Evolutionary conservation across 2,113 vertebrate genomes (phyloP), one percentile per base, ranked within the genome.

Genomic region (Scytalopus superciliaris): DNA sequence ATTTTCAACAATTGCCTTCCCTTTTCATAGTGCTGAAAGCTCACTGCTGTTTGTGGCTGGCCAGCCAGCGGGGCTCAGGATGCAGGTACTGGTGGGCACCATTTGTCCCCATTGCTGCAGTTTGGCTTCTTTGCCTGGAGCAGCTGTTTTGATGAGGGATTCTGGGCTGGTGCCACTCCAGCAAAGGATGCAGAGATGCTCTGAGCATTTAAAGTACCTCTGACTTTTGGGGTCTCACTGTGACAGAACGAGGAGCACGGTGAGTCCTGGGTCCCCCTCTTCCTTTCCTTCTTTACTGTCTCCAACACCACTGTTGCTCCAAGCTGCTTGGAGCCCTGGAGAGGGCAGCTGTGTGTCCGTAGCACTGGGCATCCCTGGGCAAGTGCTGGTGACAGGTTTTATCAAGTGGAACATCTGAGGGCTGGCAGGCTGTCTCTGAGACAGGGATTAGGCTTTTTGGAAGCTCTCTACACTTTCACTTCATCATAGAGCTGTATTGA

Each of bases 381-480:
- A n/a, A 47, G 82, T 23, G 70, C 90, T 59, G 86, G 15, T 74
- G 95, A 77, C 22, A 60, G 31, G 37, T 77, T 88, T 70, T 90
- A 90, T 94, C 90, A 93, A 67, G 85, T 37, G 87, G 93, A 86
- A 90, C 52, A 68, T 94, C 94, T 40, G 42, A 70, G 70, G 23
- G 59, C 72, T 94, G 95, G 74, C 91, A 95, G 85, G 37, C 50
- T 35, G 45, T 68, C 72, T 86, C 64, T 1, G 2, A 22, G 52
- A 33, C 33, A 21, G 68, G 84, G 67, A 86, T 96, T 88, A 68
- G 52, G 30, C 33, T 6, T 33, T 63, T 52, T 52, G 50, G 50
- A 59, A 37, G 57, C 57, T 86, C 64, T 62, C 63, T 28, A 19
- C 93, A 63, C 82, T 87, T 70, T 33, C 44, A 11, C 84, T 79